Evolutionary conservation across 2,888 invertebrate species (phyloP).

Genomic region (Unio pictorum): DNA sequence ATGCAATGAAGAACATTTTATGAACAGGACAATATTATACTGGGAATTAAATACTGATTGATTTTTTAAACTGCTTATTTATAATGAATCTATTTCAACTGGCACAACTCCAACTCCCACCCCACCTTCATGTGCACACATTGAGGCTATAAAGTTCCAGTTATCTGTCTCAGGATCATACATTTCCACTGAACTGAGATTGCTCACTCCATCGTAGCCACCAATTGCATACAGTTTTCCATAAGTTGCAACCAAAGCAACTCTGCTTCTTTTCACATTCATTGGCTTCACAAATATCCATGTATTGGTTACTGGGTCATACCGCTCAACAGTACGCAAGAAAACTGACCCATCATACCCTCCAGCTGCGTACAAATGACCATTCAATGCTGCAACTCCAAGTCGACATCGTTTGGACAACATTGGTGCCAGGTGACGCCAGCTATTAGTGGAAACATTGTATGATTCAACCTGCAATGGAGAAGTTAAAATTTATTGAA

Average conservation of each 20-base stretch:
- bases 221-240: slow-evolving; percentile 79
- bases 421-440: slow-evolving; percentile 86
- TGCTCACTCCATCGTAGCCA: slow-evolving; percentile 87
- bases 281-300: slow-evolving; percentile 86
- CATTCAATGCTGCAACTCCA: slow-evolving; percentile 85
- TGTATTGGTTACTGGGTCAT: slow-evolving; percentile 81
- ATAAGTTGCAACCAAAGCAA: slow-evolving; percentile 87
- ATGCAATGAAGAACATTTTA: no score
- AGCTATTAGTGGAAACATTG: slow-evolving; percentile 81
- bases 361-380: slow-evolving; percentile 81
- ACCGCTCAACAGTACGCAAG: slow-evolving; percentile 86
- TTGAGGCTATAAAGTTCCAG: slow-evolving; percentile 83
- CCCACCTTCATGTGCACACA: slow-evolving; percentile 91
- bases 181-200: slow-evolving; percentile 87
- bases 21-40: no score
- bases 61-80: no score
- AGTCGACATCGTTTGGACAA: slow-evolving; percentile 85
- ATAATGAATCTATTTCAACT: slow-evolving; percentile 39
- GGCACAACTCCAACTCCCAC: slow-evolving; percentile 91
- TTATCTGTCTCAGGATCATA: slow-evolving; percentile 82
- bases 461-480: slow-evolving; percentile 80
- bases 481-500: no score
- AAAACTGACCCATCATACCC: slow-evolving; percentile 89
- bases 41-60: no score
- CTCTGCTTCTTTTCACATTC: slow-evolving; percentile 86